These are phyloP conservation scores for Ophion costatus DNA, from an alignment of 2,888 invertebrate genomes.

Conservation along the genomic window DNA sequence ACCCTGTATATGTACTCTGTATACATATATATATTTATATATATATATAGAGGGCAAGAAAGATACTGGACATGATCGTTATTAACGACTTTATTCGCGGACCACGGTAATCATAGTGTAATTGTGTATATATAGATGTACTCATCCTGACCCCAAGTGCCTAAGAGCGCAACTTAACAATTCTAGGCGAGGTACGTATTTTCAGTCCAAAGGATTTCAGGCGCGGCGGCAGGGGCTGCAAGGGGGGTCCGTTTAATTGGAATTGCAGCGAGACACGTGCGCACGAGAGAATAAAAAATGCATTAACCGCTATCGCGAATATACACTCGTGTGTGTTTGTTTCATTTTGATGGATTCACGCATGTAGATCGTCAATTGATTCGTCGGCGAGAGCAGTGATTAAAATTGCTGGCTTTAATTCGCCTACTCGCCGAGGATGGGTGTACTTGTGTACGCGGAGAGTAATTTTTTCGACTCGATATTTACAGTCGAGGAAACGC, in stretches of 20 bases:
- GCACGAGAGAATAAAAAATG: not conserved
- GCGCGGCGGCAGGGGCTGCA: not conserved
- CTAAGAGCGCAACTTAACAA: conserved; percentile 17
- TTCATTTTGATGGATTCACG: too few relatives aligned
- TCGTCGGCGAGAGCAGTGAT: not conserved
- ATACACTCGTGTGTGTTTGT: not conserved
- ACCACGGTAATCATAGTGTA: conserved; percentile 72
- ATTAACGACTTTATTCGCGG: conserved; percentile 75
- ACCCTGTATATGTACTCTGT: too few relatives aligned
- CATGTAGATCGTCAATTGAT: not conserved
- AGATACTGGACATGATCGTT: conserved; percentile 64
- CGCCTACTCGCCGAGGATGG: too few relatives aligned
- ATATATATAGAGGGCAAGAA: conserved; percentile 31
- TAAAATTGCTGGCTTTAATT: not conserved
- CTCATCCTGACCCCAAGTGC: conserved; percentile 7
- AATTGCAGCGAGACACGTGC: not conserved
- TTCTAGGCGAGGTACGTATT: conserved; percentile 3
- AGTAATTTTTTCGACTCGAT: not conserved
- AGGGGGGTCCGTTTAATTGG: conserved; percentile 8
- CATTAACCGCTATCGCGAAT: not conserved
- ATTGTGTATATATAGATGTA: conserved; percentile 13
- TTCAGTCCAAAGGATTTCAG: conserved; percentile 7
- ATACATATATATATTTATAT: conserved; percentile 16
- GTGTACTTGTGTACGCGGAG: too few relatives aligned
- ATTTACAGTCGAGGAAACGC: not conserved